Base-by-base conservation (phyloP, 2,888 invertebrate genomes). In the Lymantria monacha region DNA sequence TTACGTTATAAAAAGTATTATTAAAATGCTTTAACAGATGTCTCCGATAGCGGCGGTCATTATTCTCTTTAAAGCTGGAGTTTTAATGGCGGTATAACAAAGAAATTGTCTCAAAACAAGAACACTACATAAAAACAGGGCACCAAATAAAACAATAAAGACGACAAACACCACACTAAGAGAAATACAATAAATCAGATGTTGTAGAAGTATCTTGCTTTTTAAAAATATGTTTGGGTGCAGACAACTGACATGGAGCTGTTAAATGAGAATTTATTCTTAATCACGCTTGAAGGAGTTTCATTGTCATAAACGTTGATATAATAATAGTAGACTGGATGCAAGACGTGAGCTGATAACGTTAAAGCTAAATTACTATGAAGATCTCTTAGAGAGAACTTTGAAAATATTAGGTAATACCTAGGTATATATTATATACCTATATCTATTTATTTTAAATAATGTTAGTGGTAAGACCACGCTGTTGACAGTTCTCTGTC, bases 211-310 rank as follows among this genome's bases (percentile, higher is more conserved):
- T 74, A 74, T 75, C 70, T 67, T 66, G 63, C 60, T 73, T 75
- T 71, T 66, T 69, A 72, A 72, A 74, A 70, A 72, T 73, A 76
- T 74, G 73, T 72, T 76, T 75, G 74, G 72, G 63, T 65, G 67
- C 72, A 76, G 71, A 76, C 74, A 75, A 67, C 71, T 74, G 81
- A 82, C 79, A 72, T 68, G 61, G 63, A 74, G 73, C 76, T 79
- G 82, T 87, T 86, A 85, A 83, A 77, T 66, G 71, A 61, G 49
- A 84, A 89, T 88, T 87, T 87, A 88, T 86, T 77, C 82, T 83
- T 83, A 80, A 82, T 83, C 83, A 83, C 73, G 76, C 63, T 69
- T 74, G 59, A 72, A 77, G 74, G 72, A 79, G 76, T 74, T 74
- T 79, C 75, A 80, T 79, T 81, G 79, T 83, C 86, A 80, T 87